These are phyloP conservation scores for Portunus trituberculatus DNA, from an alignment of 1,140 invertebrate genomes.

Conservation along the genomic window DNA sequence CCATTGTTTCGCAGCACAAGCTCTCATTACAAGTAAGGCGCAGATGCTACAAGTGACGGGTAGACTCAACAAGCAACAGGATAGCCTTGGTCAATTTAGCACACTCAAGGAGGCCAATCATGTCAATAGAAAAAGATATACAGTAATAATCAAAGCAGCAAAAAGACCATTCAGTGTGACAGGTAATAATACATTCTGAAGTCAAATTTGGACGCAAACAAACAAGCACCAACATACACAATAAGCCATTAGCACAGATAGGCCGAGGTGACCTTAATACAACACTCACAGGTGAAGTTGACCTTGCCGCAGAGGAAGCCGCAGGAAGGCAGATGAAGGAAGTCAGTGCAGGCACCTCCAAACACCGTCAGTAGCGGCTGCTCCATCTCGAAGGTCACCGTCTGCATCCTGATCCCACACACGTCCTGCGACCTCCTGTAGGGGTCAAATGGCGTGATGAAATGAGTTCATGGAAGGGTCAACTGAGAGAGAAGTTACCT, in stretches of 20 bases:
- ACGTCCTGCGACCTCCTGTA: constrained; percentile 79
- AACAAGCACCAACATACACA: no score
- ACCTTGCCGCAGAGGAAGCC: constrained; percentile 79
- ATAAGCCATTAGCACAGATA: background rate
- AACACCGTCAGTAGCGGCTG: constrained; percentile 78
- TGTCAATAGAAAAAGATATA: no score
- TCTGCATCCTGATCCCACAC: constrained; percentile 80
- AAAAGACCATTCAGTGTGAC: no score
- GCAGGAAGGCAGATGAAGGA: constrained; percentile 79
- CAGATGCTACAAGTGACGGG: no score
- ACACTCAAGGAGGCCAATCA: no score
- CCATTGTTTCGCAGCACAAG: no score
- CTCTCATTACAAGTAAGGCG: no score
- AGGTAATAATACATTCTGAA: no score
- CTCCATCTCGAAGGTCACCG: constrained; percentile 79
- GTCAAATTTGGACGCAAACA: no score
- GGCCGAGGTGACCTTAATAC: background rate
- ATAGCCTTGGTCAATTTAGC: no score
- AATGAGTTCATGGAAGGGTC: background rate
- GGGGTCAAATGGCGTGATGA: background rate
- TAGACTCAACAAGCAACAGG: no score
- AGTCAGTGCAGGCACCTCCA: constrained; percentile 80
- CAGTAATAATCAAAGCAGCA: no score
- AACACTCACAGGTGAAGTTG: constrained; percentile 78
- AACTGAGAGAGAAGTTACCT: background rate